phyloP scores from a whole-genome alignment of 2,888 invertebrate species.

The Arctia plantaginis region DNA sequence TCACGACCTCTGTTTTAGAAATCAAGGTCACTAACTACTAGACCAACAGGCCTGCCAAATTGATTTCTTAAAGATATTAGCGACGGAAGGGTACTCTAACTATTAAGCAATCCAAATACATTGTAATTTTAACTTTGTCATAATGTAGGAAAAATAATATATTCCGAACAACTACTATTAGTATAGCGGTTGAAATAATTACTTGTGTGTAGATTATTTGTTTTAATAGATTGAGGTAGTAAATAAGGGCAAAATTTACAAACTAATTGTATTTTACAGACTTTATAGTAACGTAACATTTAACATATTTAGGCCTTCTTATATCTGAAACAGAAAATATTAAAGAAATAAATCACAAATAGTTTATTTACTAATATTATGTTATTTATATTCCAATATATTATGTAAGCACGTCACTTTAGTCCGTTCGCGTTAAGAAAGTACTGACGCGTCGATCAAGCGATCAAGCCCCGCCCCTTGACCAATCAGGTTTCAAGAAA shows the following conservation, averaged over 20 bases:
- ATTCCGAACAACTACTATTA: conserved; percentile 50
- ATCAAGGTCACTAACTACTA: too few species aligned
- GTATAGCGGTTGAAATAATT: conserved; percentile 33
- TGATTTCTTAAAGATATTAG: too few species aligned
- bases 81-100: too few species aligned
- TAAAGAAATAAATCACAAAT: not conserved
- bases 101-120: too few species aligned
- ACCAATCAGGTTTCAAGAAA: not conserved
- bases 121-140: too few species aligned
- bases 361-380: not conserved
- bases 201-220: conserved; percentile 32
- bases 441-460: not conserved
- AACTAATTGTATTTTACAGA: conserved; percentile 31
- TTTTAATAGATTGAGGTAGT: not conserved
- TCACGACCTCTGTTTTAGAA: too few species aligned
- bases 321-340: not conserved
- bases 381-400: not conserved
- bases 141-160: not conserved
- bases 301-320: not conserved
- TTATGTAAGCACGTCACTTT: not conserved
- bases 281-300: conserved; percentile 30
- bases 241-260: not conserved
- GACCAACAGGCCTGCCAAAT: too few species aligned
- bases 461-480: not conserved
- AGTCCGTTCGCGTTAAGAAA: not conserved